Evolutionary conservation across 2,797 vertebrate genomes (phyloP).

Genomic region (Leptatherina wallacei): DNA sequence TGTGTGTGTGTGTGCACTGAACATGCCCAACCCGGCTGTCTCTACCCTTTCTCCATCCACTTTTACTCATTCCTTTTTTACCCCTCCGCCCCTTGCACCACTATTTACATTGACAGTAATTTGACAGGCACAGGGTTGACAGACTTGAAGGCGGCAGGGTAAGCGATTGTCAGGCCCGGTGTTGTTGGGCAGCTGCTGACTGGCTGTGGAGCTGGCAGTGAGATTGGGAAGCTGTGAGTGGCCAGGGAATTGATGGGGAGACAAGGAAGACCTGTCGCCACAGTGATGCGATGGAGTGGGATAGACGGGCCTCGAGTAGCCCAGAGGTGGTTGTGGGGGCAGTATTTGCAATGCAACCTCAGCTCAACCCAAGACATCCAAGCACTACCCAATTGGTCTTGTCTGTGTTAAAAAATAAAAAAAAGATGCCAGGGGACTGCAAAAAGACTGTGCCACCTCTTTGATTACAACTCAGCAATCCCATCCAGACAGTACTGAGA

Average conservation of each 20-base stretch:
- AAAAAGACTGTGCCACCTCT: conserved; percentile 60
- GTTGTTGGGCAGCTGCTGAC: conserved; percentile 79
- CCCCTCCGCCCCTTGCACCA: conserved; percentile 34
- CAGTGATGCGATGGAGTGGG: conserved; percentile 70
- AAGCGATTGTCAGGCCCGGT: conserved; percentile 83
- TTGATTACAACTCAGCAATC: conserved; percentile 64
- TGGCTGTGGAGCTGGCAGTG: conserved; percentile 74
- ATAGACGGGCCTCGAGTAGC: conserved; percentile 69
- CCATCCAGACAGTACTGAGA: conserved; percentile 52
- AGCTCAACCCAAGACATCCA: conserved; percentile 53
- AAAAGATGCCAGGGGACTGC: conserved; percentile 39
- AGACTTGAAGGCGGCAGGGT: conserved; percentile 78
- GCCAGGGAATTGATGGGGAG: conserved; percentile 75
- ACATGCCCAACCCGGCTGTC: conserved; percentile 48
- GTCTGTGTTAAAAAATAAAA: conserved; percentile 51
- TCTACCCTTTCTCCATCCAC: conserved; percentile 53
- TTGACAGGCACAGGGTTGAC: conserved; percentile 81
- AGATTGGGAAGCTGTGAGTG: conserved; percentile 74
- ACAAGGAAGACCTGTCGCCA: conserved; percentile 68
- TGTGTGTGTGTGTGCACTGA: conserved; percentile 13
- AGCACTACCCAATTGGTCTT: conserved; percentile 51
- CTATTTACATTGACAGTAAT: conserved; percentile 80
- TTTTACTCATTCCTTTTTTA: conserved; percentile 53
- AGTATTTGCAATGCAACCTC: conserved; percentile 50
- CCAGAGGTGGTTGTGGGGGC: conserved; percentile 41